Evolutionary conservation across 1,140 invertebrate species (phyloP).

Genomic region (Drosophila serrata): DNA sequence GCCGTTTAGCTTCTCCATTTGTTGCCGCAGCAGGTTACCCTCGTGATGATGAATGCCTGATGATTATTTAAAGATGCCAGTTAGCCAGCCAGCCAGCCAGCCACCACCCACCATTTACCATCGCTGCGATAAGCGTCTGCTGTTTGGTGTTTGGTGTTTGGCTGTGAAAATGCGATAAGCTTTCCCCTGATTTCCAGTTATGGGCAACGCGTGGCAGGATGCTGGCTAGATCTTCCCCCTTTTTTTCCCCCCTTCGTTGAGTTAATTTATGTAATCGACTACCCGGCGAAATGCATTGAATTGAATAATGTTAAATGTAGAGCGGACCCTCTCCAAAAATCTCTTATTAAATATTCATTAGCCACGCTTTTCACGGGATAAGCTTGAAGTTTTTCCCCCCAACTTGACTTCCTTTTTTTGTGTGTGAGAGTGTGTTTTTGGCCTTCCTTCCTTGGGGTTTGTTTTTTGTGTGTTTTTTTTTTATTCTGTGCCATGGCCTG

Average conservation of each 20-base stretch:
- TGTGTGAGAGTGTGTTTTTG: constrained; percentile 24
- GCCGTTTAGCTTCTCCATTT: constrained; percentile 43
- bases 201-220: constrained; percentile 73
- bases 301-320: constrained; percentile 69
- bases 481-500: constrained; percentile 41
- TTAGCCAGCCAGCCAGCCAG: constrained; percentile 52
- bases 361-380: constrained; percentile 49
- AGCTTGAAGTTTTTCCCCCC: constrained; percentile 15
- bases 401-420: constrained; percentile 21
- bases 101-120: constrained; percentile 9
- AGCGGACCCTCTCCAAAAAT: constrained; percentile 19
- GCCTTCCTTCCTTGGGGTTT: constrained; percentile 25
- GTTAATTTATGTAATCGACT: constrained; percentile 81
- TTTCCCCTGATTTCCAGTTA: constrained; percentile 76
- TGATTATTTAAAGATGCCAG: constrained; percentile 85
- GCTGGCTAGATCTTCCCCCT: constrained; percentile 26
- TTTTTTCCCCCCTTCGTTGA: constrained; percentile 45
- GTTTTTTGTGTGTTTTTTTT: constrained; percentile 45
- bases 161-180: constrained; percentile 85
- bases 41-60: constrained; percentile 82
- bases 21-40: constrained; percentile 70
- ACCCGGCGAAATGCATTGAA: constrained; percentile 65
- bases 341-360: constrained; percentile 82
- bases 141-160: constrained; percentile 59
- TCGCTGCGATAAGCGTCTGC: constrained; percentile 70